Base-by-base conservation (phyloP, 2,888 invertebrate genomes). In the Cataglyphis livida region DNA sequence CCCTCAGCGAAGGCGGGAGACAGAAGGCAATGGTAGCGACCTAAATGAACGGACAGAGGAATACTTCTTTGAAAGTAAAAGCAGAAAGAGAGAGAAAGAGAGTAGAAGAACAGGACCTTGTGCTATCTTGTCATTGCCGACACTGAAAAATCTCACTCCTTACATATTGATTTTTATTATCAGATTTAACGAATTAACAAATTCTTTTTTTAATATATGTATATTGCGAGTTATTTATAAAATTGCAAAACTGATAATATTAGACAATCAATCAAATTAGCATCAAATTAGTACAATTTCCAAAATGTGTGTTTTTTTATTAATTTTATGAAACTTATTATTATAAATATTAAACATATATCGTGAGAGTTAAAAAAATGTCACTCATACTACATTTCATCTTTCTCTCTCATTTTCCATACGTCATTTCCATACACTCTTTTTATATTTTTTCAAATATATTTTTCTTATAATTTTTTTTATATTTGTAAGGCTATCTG, bases 61-160 rank as follows among this genome's bases (percentile, higher is more conserved):
- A 74, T 88, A 64, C 87, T 90, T 88, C 61, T 68, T 83, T 81
- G 89, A 92, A 91, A 91, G 92, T 90, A 91, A 92, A 91, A 91
- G 91, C 91, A 89, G 65, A 83, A 9, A 38, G 9, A 38, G 3
- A 38, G 10, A 38, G 2, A 38, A 3, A 38, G 10, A 38, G 10
- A 38, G 10, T 21, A 89, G 65, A 83, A 61, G 86, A 84, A n/a
- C 66, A 78, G 88, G 82, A 87, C 87, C 88, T 90, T 90, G 90
- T 76, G 68, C 70, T 73, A 73, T 78, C 85, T 73, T 85, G 85
- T 86, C 87, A 86, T 87, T 83, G 64, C 54, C 81, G 70, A 84
- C 84, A 87, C 75, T 83, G 81, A 86, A n/a, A 59, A 84, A 59
- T 82, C 88, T 82, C 86, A 62, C 70, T 68, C 73, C 66, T 83